Evolutionary conservation across 2,797 vertebrate genomes (phyloP).

Genomic region (Onychomys arenicola): DNA sequence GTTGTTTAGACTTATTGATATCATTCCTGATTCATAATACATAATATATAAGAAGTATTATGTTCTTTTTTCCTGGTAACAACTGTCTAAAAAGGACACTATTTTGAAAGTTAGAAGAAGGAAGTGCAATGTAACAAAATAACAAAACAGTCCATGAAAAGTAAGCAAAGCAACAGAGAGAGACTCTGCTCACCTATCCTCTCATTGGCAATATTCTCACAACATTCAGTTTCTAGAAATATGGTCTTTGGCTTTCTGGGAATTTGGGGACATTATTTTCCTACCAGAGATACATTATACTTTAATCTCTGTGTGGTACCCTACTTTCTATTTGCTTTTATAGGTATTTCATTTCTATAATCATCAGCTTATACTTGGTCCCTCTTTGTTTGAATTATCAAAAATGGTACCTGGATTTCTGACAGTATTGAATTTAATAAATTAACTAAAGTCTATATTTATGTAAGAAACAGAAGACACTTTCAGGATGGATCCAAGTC

Average conservation of each 20-base stretch:
- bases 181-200: rapidly evolving
- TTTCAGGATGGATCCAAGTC: not conserved
- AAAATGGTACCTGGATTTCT: not conserved
- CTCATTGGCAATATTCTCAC: not conserved
- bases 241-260: not conserved
- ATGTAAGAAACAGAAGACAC: not conserved
- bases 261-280: not conserved
- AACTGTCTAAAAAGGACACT: conserved; percentile 53
- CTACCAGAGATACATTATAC: not conserved
- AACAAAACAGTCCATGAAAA: not conserved
- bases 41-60: not conserved
- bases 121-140: conserved; percentile 43
- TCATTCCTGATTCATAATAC: conserved; percentile 56
- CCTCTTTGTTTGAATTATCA: not conserved
- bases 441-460: not conserved
- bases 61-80: conserved; percentile 10
- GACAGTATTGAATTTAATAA: not conserved
- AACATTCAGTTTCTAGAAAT: not conserved
- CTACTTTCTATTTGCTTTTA: not conserved
- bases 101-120: not conserved
- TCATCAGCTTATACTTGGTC: not conserved
- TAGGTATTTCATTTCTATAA: not conserved
- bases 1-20: conserved; percentile 17
- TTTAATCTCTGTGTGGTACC: not conserved
- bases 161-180: not conserved